Evolutionary conservation across 2,113 vertebrate species (phyloP), one percentile per base, ranked within the genome.

Genomic region (Leptobrachium ailaonicum): DNA sequence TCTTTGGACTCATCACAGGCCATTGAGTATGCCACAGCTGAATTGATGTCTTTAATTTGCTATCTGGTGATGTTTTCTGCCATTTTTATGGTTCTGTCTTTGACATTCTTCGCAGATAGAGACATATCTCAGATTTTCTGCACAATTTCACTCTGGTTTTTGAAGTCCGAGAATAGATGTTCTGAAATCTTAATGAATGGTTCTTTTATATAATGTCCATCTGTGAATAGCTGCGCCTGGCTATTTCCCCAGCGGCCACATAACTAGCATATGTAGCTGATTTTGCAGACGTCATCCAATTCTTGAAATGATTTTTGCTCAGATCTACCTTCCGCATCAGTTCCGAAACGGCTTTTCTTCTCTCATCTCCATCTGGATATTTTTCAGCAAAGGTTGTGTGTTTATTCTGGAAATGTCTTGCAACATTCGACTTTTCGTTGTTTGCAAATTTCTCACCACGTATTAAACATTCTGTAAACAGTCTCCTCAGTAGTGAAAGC

Each of bases 41-140:
- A 32, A 32, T 1, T 32, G 20, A 32, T 32, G 20, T 32, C 0
- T 32, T 32, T 32, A 32, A 32, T 32, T 32, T 32, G 20, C 20
- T 32, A 32, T 32, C 20, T 32, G 20, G 20, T 32, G 20, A 32
- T 32, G 56, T 82, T 68, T 81, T 3, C 43, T 84, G 82, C 83
- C 84, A 85, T 82, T 80, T 86, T 82, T 41, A 84, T 76, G 69
- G 82, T 50, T 4, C 82, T 86, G 73, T 87, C 83, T 11, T 82
- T 87, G 76, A 88, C 76, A 9, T 72, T 87, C 71, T 87, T 87
- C 11, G 77, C 79, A 60, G 82, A 84, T 63, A 86, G 83, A 58
- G 73, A 70, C 64, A 83, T 82, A 0, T 84, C 20, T 32, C 83
- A 74, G 8, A 86, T 85, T 87, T 85, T 86, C 79, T 75, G 81